A percentile compares a stretch with the other conserved stretches of the same genome.
phyloP scores from a whole-genome alignment of 2,797 vertebrate genomes.

The Todus mexicanus region DNA sequence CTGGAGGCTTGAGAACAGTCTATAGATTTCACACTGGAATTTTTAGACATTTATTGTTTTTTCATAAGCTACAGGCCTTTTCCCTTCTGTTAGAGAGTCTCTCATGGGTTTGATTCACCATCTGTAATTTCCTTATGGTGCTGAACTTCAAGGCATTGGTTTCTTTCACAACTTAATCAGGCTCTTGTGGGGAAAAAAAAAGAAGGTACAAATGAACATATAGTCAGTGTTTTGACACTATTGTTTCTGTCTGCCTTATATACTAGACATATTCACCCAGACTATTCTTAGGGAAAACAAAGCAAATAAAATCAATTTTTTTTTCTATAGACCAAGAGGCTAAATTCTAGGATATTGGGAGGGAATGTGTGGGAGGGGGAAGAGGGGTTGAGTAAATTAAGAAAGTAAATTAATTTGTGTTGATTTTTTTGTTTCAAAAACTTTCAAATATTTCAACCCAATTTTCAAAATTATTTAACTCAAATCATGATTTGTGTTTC shows the following conservation, averaged over 20 bases:
- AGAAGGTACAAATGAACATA: neutral
- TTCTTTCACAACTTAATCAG: constrained; percentile 15
- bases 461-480: neutral
- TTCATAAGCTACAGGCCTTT: neutral
- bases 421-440: neutral
- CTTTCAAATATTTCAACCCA: neutral
- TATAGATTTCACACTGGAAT: neutral
- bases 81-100: neutral
- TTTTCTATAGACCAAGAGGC: neutral
- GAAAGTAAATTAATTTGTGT: neutral
- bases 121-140: constrained; percentile 6
- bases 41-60: constrained; percentile 6
- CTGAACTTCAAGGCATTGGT: neutral
- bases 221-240: neutral
- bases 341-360: neutral
- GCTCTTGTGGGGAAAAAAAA: neutral
- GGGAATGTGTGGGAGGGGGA: neutral
- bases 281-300: neutral
- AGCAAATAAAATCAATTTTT: neutral
- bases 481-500: neutral
- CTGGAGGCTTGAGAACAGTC: neutral
- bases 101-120: constrained; percentile 4
- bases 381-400: neutral
- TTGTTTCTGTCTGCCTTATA: neutral
- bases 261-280: neutral